A percentile compares a stretch with the other conserved stretches of the same genome.
Evolutionary conservation across 1,140 invertebrate genomes (phyloP).

Genomic region (Lethrus apterus): DNA sequence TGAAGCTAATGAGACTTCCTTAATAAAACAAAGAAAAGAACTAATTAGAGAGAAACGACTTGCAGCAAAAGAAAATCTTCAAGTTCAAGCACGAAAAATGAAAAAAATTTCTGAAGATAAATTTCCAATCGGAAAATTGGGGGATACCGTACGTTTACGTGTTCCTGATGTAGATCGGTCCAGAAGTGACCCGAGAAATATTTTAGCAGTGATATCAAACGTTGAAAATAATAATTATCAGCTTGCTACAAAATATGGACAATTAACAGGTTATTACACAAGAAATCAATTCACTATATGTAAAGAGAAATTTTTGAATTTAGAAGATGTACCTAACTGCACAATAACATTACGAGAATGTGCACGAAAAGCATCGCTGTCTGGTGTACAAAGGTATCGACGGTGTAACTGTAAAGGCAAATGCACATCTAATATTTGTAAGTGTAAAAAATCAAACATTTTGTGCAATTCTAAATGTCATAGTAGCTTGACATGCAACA

Average conservation of each 20-base stretch:
- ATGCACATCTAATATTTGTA: too few relatives aligned
- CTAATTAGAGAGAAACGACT: slow-evolving; percentile 3
- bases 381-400: too few relatives aligned
- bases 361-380: too few relatives aligned
- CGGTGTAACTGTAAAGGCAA: too few relatives aligned
- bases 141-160: neutral
- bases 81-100: slow-evolving; percentile 13
- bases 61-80: slow-evolving; percentile 6
- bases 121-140: neutral
- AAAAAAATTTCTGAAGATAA: slow-evolving; percentile 4
- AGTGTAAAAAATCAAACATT: too few relatives aligned
- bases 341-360: too few relatives aligned
- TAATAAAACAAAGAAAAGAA: too few relatives aligned
- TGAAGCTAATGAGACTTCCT: too few relatives aligned
- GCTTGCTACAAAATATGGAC: neutral
- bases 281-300: slow-evolving; percentile 9
- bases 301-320: too few relatives aligned
- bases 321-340: too few relatives aligned
- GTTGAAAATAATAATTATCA: slow-evolving; percentile 8
- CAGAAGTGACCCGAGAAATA: neutral
- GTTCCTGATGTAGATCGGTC: neutral
- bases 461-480: too few relatives aligned
- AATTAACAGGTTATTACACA: neutral
- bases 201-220: slow-evolving; percentile 1
- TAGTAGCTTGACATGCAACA: too few relatives aligned